Conservation (phyloP, 2,113 vertebrate genomes). For the Hoplias malabaricus region DNA sequence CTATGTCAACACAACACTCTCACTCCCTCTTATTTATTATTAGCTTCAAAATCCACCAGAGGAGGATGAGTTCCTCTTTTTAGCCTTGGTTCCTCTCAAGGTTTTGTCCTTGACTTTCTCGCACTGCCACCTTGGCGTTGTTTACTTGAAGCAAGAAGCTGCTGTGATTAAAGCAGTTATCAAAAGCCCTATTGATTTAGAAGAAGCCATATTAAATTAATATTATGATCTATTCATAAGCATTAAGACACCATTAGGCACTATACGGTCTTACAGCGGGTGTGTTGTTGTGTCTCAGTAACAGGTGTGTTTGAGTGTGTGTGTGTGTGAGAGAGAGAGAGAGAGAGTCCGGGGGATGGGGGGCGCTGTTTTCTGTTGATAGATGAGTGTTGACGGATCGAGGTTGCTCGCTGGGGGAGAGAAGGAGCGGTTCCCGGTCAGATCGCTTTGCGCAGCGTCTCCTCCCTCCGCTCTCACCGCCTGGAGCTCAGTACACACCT, state of each 20-base stretch:
- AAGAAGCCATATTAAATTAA: too few species aligned
- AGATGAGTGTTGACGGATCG: constrained; percentile 84
- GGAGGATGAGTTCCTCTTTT: too few species aligned
- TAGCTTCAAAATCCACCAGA: too few species aligned
- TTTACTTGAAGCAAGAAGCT: too few species aligned
- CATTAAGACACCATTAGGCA: background rate
- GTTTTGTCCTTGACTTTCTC: too few species aligned
- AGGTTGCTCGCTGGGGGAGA: constrained; percentile 74
- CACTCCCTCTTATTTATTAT: too few species aligned
- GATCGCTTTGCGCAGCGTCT: background rate
- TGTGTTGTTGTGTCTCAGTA: background rate
- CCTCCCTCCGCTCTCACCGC: background rate
- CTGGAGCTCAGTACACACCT: background rate
- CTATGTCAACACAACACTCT: too few species aligned
- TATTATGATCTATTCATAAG: background rate
- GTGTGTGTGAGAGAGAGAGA: too few species aligned
- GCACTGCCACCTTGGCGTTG: too few species aligned
- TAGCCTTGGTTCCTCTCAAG: too few species aligned
- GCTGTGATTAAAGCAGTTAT: too few species aligned
- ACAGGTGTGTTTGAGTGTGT: constrained; percentile 8
- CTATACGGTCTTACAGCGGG: background rate
- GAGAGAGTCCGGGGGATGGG: constrained; percentile 48
- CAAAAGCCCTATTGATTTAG: too few species aligned
- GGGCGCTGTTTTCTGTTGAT: constrained; percentile 67
- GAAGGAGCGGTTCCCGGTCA: constrained; percentile 42